Evolutionary conservation across 2,113 vertebrate species (phyloP), one percentile per base, ranked within the genome.

Genomic region (Tamias sibiricus): DNA sequence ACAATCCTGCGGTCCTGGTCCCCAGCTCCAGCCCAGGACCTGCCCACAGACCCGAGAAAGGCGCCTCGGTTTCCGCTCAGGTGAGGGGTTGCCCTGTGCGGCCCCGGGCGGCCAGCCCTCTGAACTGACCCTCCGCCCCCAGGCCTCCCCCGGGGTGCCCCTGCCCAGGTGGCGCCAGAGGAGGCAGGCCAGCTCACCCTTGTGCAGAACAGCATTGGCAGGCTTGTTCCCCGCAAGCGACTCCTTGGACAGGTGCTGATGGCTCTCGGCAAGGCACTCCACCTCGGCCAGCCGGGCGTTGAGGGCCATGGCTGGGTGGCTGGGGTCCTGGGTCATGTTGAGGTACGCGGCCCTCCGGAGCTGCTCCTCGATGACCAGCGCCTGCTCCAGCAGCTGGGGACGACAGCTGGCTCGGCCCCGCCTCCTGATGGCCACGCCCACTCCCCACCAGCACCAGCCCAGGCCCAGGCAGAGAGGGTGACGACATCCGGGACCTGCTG

Each of bases 241-340:
- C 98, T 99, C 99, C 99, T 99, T 99, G 98, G 99, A 99, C 98
- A 99, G 99, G 96, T 99, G 99, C 98, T 99, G 99, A 98, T 99
- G 99, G 96, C 99, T 99, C 98, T 99, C 99, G 0, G 99, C 99
- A 98, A 99, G 99, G 98, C 99, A 99, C 98, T 99, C 99, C 98
- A 99, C 99, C 97, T 99, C 99, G 0, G 99, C 98, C 97, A 99
- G 99, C 91, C 99, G 99, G 0, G 99, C 99, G 7, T 99, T 99
- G 90, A 99, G 98, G 8, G 99, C 99, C 99, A 99, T 99, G 98
- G 99, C 99, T 0, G 99, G 99, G 97, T 99, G 99, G 85, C 95
- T 99, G 95, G 99, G 99, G 97, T 99, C 99, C 98, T 99, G 99
- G 88, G 99, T 99, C 99, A 99, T 99, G 98, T 99, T 99, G 96